A percentile compares a stretch with the other conserved stretches of the same genome.
Evolutionary conservation across 2,888 invertebrate species (phyloP).

Genomic region (Eristalis tenax): DNA sequence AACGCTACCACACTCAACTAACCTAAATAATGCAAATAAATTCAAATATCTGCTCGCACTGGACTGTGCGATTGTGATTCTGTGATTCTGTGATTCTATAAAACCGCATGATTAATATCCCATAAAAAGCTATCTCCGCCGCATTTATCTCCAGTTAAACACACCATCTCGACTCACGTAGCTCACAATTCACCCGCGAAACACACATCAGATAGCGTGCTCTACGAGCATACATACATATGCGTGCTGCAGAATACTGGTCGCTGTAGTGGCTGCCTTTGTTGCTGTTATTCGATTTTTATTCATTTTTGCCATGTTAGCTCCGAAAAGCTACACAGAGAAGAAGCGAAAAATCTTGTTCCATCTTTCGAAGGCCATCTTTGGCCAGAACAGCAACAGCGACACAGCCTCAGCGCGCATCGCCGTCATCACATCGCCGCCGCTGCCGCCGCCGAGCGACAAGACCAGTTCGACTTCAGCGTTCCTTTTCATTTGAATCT

Average conservation of each 20-base stretch:
- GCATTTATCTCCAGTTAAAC: conserved; percentile 21
- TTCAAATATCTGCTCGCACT: conserved; percentile 3
- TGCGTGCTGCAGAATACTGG: conserved; percentile 36
- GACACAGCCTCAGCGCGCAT: conserved; percentile 21
- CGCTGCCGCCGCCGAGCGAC: conserved; percentile 51
- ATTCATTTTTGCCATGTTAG: conserved; percentile 36
- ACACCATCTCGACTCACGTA: conserved; percentile 47
- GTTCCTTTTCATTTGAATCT: conserved; percentile 5
- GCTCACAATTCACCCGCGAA: conserved; percentile 41
- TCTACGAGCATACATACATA: not conserved
- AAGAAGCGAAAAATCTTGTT: conserved; percentile 62
- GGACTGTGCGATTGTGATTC: not conserved
- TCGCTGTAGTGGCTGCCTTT: not conserved
- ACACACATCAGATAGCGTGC: conserved; percentile 34
- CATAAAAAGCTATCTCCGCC: conserved; percentile 34
- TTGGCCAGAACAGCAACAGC: conserved; percentile 42
- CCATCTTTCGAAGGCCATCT: conserved; percentile 64
- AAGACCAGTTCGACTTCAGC: conserved; percentile 60
- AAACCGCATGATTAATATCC: conserved; percentile 31
- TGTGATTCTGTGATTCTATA: not conserved
- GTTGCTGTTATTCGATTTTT: not conserved
- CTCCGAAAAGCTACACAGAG: conserved; percentile 29
- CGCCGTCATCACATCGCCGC: conserved; percentile 4
- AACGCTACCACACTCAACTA: not conserved
- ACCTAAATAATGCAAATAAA: not conserved